Evolutionary conservation across 2,113 vertebrate species (phyloP).

Genomic region (Pipa parva): DNA sequence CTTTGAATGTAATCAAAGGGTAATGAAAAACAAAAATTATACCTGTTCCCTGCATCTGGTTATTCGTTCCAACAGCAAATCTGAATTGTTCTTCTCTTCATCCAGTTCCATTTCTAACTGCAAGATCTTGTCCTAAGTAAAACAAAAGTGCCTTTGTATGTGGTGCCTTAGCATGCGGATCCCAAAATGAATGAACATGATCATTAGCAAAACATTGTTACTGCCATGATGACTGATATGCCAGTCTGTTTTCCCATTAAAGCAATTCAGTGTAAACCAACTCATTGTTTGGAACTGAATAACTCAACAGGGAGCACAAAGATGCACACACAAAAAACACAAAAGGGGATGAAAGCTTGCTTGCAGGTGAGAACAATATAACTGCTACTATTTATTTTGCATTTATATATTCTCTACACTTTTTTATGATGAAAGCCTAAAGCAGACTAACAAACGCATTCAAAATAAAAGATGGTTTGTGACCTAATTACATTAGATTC

Average conservation of each 20-base stretch:
- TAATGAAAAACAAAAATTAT: slow-evolving; percentile 35
- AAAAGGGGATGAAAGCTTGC: background rate
- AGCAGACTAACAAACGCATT: no score
- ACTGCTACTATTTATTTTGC: no score
- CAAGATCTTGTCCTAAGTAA: slow-evolving; percentile 75
- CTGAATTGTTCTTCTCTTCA: slow-evolving; percentile 85
- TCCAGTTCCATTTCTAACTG: slow-evolving; percentile 86
- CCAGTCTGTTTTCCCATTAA: slow-evolving; percentile 1
- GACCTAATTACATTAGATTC: no score
- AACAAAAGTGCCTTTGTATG: slow-evolving; percentile 33
- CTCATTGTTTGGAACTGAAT: background rate
- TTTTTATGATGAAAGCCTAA: no score
- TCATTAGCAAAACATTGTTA: slow-evolving; percentile 14
- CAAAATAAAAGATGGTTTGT: no score
- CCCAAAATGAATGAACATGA: slow-evolving; percentile 22
- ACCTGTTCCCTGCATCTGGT: slow-evolving; percentile 88
- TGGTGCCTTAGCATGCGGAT: slow-evolving; percentile 6
- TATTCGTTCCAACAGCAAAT: slow-evolving; percentile 85
- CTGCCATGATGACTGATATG: slow-evolving; percentile 10
- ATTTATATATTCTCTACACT: no score
- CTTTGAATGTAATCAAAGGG: no score
- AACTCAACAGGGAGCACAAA: background rate
- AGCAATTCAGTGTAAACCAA: slow-evolving; percentile 2
- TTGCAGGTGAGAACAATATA: slow-evolving; percentile 12
- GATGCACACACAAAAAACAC: no score